These are phyloP conservation scores for Adelognathus sp. DNA, from an alignment of 2,888 invertebrate genomes.

Conservation along the genomic window DNA sequence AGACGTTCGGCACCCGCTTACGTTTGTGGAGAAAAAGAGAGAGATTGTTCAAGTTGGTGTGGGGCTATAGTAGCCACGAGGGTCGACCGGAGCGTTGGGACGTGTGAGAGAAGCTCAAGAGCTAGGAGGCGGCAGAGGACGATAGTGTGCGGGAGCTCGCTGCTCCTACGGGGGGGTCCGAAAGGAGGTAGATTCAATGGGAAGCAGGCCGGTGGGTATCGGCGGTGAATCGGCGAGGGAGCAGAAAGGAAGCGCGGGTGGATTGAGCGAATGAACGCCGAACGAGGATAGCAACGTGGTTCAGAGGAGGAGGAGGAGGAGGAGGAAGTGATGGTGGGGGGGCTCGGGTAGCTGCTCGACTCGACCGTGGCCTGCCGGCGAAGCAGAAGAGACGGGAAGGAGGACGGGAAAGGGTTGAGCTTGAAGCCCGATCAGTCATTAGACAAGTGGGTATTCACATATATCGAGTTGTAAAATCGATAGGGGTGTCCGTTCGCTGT, in stretches of 20 bases:
- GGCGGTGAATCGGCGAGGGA: slow-evolving; percentile 40
- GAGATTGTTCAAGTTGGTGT: slow-evolving; percentile 49
- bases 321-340: slow-evolving; percentile 9
- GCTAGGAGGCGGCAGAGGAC: slow-evolving; percentile 42
- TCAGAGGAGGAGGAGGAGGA: slow-evolving; percentile 2
- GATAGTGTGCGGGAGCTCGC: slow-evolving; percentile 10
- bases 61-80: slow-evolving; percentile 65
- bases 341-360: slow-evolving; percentile 49
- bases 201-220: slow-evolving; percentile 19
- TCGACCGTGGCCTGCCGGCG: slow-evolving; percentile 53
- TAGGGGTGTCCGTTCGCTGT: slow-evolving; percentile 80
- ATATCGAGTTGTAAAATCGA: slow-evolving; percentile 82
- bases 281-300: slow-evolving; percentile 9
- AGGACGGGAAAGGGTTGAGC: slow-evolving; percentile 75
- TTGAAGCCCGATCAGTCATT: slow-evolving; percentile 81
- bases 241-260: slow-evolving; percentile 43
- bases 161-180: slow-evolving; percentile 9
- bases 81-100: slow-evolving; percentile 60
- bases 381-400: slow-evolving; percentile 57
- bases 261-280: slow-evolving; percentile 27
- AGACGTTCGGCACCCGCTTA: slow-evolving; percentile 68
- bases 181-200: slow-evolving; percentile 25
- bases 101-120: slow-evolving; percentile 25
- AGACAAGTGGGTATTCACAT: slow-evolving; percentile 81
- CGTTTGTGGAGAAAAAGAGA: slow-evolving; percentile 16